phyloP scores from a whole-genome alignment of 2,888 invertebrate genomes.

The Lomographa bimaculata region DNA sequence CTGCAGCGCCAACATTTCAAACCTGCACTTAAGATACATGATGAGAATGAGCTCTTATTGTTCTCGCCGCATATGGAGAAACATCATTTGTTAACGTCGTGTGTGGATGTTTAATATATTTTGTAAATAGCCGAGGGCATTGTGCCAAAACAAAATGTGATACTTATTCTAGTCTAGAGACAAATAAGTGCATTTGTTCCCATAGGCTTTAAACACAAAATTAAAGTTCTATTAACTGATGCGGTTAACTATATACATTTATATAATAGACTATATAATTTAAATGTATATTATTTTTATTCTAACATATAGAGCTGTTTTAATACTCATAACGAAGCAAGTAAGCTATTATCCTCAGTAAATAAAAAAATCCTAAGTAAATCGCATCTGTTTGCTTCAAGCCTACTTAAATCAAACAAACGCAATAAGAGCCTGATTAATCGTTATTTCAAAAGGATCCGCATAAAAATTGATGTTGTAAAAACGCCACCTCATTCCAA shows the following conservation, averaged over 20 bases:
- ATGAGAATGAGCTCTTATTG: constrained; percentile 22
- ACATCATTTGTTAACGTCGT: constrained; percentile 55
- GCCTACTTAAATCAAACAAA: constrained; percentile 15
- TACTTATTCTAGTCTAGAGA: constrained; percentile 40
- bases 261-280: no score
- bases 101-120: constrained; percentile 53
- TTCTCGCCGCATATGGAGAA: constrained; percentile 43
- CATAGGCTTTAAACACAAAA: no score
- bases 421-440: constrained; percentile 22
- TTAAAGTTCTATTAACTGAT: no score
- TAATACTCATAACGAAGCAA: no score
- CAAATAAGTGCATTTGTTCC: constrained; percentile 40
- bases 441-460: constrained; percentile 30
- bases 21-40: constrained; percentile 1
- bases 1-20: constrained; percentile 4
- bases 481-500: constrained; percentile 55
- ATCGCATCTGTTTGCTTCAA: constrained; percentile 1
- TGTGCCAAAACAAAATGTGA: constrained; percentile 55
- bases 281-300: no score
- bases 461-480: constrained; percentile 44
- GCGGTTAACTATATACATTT: no score
- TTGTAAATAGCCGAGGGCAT: constrained; percentile 51
- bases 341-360: no score
- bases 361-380: constrained; percentile 3
- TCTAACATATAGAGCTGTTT: no score